Conservation (phyloP, 2,113 vertebrate genomes). For the Rallus limicola region DNA sequence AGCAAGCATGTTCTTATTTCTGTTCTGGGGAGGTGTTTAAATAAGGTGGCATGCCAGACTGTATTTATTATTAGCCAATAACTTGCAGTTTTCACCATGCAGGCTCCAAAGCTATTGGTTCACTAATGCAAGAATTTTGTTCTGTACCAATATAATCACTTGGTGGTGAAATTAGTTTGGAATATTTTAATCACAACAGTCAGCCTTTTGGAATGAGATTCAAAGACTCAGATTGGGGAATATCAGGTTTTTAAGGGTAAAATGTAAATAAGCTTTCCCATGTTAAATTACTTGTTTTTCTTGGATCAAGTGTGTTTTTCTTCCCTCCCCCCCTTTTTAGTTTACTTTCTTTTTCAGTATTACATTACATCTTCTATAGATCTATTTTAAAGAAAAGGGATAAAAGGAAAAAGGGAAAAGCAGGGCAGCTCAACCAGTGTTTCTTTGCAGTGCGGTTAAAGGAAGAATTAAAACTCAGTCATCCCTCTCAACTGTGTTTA, state of each 20-base stretch:
- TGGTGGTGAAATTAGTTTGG: not conserved
- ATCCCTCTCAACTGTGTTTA: not conserved
- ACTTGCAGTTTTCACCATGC: not conserved
- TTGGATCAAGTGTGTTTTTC: not conserved
- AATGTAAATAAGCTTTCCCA: not conserved
- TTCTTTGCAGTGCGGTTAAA: not conserved
- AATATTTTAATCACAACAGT: not conserved
- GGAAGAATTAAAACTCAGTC: not conserved
- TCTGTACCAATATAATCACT: not conserved
- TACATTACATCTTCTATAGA: not conserved
- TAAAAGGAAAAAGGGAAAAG: not conserved
- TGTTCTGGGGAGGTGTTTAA: not conserved
- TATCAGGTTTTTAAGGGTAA: not conserved
- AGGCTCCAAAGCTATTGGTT: not conserved
- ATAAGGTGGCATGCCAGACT: not conserved
- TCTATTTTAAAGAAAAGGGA: not conserved
- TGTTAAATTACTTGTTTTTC: not conserved
- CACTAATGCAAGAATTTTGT: not conserved
- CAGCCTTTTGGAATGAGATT: not conserved
- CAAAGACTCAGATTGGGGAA: not conserved
- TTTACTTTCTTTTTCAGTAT: not conserved
- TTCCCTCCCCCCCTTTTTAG: not conserved
- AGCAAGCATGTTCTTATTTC: not conserved
- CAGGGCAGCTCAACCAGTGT: not conserved
- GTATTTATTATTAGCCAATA: not conserved